phyloP scores from a whole-genome alignment of 2,888 invertebrate species.

The Chaetogeoica ovagalla region DNA sequence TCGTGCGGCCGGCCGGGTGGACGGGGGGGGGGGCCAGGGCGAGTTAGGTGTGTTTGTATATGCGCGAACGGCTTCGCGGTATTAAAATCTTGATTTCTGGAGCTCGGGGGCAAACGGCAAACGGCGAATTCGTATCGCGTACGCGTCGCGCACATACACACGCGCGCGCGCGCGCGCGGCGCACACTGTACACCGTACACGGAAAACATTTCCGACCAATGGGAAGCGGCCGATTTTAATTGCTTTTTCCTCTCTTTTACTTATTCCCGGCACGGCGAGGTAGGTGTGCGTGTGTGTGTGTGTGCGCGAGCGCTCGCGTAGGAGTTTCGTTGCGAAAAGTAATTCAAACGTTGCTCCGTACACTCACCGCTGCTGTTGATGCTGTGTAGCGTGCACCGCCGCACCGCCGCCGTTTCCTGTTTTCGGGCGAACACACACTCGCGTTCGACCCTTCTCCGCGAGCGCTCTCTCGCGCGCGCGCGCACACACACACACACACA shows the following conservation, averaged over 20 bases:
- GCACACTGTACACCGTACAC: not conserved
- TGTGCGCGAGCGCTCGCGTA: not conserved
- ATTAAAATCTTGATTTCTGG: conserved; percentile 47
- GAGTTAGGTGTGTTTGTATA: not conserved
- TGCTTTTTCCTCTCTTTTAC: conserved; percentile 55
- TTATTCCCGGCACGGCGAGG: conserved; percentile 14
- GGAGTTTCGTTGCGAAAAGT: conserved; percentile 41
- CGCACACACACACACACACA: not conserved
- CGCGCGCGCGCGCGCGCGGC: not conserved
- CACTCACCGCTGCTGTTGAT: no score
- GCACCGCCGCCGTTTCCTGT: conserved; percentile 19
- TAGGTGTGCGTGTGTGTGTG: not conserved
- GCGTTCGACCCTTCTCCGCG: not conserved
- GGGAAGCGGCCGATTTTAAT: conserved; percentile 55
- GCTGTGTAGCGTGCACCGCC: not conserved
- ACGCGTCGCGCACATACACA: no score
- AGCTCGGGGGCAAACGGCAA: conserved; percentile 25
- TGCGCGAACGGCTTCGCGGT: not conserved
- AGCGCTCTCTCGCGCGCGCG: not conserved
- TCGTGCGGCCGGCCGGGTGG: no score
- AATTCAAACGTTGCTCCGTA: conserved; percentile 23
- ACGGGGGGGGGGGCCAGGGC: not conserved
- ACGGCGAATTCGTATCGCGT: conserved; percentile 8
- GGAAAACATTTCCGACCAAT: conserved; percentile 53
- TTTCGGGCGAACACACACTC: conserved; percentile 8